Conservation (phyloP, 2,888 invertebrate genomes). For the Sisyra terminalis region DNA sequence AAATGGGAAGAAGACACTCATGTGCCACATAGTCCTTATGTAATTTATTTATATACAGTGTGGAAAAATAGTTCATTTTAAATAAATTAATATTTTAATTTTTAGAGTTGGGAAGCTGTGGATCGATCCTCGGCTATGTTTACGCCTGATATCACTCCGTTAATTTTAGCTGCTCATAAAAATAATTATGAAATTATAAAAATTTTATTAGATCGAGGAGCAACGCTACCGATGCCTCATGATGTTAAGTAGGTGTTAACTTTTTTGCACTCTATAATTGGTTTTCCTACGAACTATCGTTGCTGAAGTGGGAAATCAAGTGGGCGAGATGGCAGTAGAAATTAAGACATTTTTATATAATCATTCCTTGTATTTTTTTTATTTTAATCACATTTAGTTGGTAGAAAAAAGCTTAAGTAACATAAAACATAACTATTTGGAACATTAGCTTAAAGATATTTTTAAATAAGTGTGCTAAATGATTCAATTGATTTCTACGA, state of each 20-base stretch:
- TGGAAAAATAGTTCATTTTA: background rate
- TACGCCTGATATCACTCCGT: conserved; percentile 88
- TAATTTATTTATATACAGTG: conserved; percentile 26
- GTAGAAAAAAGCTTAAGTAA: no score
- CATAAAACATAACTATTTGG: no score
- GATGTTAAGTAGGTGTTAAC: conserved; percentile 58
- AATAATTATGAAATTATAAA: conserved; percentile 97
- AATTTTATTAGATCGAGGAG: conserved; percentile 82
- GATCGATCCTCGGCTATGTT: conserved; percentile 68
- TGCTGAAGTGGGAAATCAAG: no score
- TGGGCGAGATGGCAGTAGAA: no score
- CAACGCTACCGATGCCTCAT: conserved; percentile 79
- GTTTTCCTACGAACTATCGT: no score
- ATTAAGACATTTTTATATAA: no score
- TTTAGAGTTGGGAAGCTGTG: conserved; percentile 71
- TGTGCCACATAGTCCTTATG: conserved; percentile 58
- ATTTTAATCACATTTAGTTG: no score
- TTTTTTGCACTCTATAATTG: conserved; percentile 7
- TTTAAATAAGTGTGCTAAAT: no score
- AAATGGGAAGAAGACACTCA: conserved; percentile 79
- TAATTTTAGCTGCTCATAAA: conserved; percentile 87
- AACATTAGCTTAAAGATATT: no score
- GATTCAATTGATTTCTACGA: no score
- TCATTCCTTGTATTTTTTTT: no score
- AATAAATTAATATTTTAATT: conserved; percentile 8